Evolutionary conservation across 2,113 vertebrate species (phyloP).

Genomic region (Guaruba guarouba): DNA sequence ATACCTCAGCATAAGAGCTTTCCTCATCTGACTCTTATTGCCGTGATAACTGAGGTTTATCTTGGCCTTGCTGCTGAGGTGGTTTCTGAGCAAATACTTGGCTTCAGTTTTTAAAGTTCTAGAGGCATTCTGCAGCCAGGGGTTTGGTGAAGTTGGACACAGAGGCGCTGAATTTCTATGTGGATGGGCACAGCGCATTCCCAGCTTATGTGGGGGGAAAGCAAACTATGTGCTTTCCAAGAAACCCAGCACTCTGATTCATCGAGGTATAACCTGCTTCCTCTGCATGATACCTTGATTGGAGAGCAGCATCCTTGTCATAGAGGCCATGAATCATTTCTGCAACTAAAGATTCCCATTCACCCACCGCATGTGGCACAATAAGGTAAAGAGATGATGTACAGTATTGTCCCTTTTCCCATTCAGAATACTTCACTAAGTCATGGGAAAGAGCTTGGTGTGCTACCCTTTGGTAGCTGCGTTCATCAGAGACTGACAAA

Average conservation of each 20-base stretch:
- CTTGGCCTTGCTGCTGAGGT: neutral
- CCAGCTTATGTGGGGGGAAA: accelerated
- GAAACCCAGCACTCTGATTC: neutral
- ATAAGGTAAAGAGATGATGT: accelerated
- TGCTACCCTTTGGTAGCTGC: neutral
- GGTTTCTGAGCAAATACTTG: slow-evolving; percentile 31
- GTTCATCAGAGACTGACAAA: neutral
- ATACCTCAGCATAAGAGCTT: neutral
- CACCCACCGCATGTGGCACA: neutral
- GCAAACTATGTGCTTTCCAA: neutral
- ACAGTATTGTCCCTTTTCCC: neutral
- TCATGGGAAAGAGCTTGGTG: neutral
- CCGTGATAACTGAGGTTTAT: slow-evolving; percentile 9
- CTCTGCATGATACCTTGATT: neutral
- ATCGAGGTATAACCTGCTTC: neutral
- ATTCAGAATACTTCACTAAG: neutral
- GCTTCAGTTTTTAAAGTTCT: neutral
- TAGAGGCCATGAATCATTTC: neutral
- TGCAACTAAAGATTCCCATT: neutral
- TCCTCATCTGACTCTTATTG: slow-evolving; percentile 15
- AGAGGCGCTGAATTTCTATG: accelerated
- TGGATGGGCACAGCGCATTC: neutral
- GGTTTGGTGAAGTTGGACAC: neutral
- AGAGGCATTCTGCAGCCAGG: neutral
- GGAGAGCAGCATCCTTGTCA: neutral